phyloP scores from a whole-genome alignment of 2,888 invertebrate genomes.

The Phorcus lineatus region DNA sequence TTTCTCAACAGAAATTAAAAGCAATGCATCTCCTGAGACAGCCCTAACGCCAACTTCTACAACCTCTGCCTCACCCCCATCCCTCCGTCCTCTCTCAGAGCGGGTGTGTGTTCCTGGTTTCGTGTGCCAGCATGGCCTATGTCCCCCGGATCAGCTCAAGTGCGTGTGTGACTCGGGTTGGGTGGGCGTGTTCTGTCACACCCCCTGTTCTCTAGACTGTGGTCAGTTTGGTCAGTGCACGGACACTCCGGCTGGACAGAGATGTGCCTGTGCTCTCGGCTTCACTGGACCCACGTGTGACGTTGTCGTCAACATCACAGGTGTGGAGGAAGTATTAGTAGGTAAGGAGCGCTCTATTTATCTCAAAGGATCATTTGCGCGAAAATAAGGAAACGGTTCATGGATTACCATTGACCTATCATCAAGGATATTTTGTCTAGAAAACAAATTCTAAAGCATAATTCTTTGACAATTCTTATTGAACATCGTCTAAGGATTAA shows the following conservation, averaged over 20 bases:
- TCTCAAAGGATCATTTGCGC: too few relatives aligned
- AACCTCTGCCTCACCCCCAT: background rate
- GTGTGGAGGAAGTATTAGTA: too few relatives aligned
- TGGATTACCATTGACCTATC: too few relatives aligned
- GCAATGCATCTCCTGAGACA: too few relatives aligned
- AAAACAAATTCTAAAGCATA: too few relatives aligned
- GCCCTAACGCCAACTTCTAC: background rate
- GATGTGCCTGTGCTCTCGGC: background rate
- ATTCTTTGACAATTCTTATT: too few relatives aligned
- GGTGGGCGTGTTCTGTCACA: constrained; percentile 40
- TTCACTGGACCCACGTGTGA: background rate
- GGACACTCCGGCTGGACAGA: background rate
- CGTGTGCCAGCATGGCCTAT: constrained; percentile 30
- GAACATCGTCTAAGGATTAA: too few relatives aligned
- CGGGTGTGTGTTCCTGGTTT: background rate
- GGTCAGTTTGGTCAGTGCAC: constrained; percentile 38
- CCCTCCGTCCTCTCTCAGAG: background rate
- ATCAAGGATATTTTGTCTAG: too few relatives aligned
- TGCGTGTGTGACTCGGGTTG: constrained; percentile 41
- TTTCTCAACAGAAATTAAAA: too few relatives aligned
- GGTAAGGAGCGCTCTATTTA: too few relatives aligned
- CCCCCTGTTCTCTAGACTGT: constrained; percentile 38
- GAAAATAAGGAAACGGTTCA: too few relatives aligned
- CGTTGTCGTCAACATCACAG: background rate
- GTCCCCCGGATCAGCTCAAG: constrained; percentile 26